Evolutionary conservation across 2,797 vertebrate genomes (phyloP).

Genomic region (Xenops minutus): DNA sequence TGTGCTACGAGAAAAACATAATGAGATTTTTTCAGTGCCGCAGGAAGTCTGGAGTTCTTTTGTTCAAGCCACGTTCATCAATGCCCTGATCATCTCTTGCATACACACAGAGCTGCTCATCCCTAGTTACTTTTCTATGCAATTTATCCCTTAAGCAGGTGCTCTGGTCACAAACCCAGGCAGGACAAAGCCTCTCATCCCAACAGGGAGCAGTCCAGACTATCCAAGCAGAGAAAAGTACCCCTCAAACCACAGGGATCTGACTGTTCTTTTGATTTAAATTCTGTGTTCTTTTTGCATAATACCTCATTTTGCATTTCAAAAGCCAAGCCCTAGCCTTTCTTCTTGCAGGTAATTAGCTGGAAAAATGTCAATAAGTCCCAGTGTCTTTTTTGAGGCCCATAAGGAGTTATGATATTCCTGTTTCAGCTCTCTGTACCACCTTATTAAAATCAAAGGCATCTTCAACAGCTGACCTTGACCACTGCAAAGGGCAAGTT

Average conservation of each 20-base stretch:
- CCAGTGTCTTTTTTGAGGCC: not conserved
- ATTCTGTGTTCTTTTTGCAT: not conserved
- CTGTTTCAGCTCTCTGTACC: not conserved
- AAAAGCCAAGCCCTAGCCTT: not conserved
- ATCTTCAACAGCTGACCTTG: not conserved
- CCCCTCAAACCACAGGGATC: not conserved
- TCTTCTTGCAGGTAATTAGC: slow-evolving; percentile 26
- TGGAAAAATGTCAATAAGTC: not conserved
- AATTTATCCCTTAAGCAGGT: not conserved
- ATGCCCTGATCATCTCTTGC: not conserved
- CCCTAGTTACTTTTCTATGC: not conserved
- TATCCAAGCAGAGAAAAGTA: not conserved
- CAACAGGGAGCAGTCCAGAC: not conserved
- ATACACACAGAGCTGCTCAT: not conserved
- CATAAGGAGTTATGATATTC: not conserved
- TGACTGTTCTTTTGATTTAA: slow-evolving; percentile 12
- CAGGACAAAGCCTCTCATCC: not conserved
- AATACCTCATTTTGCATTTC: not conserved
- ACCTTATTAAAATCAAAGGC: not conserved
- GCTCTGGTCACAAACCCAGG: not conserved
- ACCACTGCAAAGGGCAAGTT: not conserved
- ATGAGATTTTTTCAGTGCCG: not conserved
- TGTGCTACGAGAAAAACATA: not conserved
- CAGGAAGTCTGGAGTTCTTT: not conserved
- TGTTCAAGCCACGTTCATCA: not conserved